phyloP scores from a whole-genome alignment of 2,113 vertebrate species.

The Ahaetulla prasina region DNA sequence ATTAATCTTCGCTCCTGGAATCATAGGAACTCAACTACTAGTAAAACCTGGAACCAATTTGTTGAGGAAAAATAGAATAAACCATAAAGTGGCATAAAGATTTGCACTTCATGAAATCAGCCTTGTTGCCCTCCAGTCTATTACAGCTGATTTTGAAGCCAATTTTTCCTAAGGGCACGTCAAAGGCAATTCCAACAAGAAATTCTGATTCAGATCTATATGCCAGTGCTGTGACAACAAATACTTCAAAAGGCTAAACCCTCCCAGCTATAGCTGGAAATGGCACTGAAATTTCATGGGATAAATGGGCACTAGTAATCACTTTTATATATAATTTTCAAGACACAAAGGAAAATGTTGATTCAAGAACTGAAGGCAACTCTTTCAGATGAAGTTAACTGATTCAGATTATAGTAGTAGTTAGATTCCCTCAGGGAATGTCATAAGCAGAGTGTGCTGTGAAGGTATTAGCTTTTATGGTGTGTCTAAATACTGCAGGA shows the following conservation, averaged over 20 bases:
- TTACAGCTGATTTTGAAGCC: not conserved
- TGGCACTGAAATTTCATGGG: not conserved
- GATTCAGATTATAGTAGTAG: not conserved
- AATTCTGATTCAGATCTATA: not conserved
- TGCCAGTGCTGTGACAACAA: not conserved
- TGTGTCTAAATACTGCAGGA: not conserved
- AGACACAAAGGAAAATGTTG: not conserved
- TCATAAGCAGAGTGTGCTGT: not conserved
- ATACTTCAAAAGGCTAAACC: not conserved
- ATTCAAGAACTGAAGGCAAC: not conserved
- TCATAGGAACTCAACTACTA: not conserved
- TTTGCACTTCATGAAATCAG: not conserved
- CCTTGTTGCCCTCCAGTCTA: not conserved
- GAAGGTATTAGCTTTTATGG: not conserved
- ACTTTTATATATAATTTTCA: not conserved
- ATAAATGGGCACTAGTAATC: not conserved
- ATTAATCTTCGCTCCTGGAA: not conserved
- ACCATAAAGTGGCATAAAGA: not conserved
- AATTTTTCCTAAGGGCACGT: not conserved
- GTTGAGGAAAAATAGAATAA: not conserved
- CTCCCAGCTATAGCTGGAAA: not conserved
- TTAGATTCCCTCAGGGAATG: not conserved
- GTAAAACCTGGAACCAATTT: not conserved
- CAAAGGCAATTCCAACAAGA: not conserved
- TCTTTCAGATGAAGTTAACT: not conserved